phyloP scores from a whole-genome alignment of 2,888 invertebrate genomes.

The Clitarchus hookeri region DNA sequence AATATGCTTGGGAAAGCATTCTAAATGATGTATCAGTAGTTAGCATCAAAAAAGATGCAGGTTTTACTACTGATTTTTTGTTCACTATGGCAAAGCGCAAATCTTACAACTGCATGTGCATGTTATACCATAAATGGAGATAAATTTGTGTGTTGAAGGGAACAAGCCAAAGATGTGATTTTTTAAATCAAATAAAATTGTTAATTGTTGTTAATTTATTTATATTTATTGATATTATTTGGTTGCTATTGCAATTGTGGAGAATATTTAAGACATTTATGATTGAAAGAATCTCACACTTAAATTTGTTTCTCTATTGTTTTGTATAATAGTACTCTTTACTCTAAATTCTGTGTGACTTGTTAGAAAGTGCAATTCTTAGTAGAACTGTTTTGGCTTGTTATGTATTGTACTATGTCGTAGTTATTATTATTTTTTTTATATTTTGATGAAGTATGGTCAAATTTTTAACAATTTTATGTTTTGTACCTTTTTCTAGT shows the following conservation, averaged over 20 bases:
- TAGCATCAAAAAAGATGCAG: not conserved
- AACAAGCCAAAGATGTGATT: slow-evolving; percentile 84
- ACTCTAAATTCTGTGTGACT: not conserved
- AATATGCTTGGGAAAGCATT: not conserved
- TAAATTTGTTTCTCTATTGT: not conserved
- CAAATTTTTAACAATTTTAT: not conserved
- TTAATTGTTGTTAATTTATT: slow-evolving; percentile 34
- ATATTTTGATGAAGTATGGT: not conserved
- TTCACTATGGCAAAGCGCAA: not conserved
- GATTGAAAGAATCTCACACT: slow-evolving; percentile 7
- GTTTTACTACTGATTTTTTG: not conserved
- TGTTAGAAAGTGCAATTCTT: not conserved
- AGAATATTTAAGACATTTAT: not conserved
- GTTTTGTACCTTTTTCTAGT: not conserved
- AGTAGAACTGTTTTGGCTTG: not conserved
- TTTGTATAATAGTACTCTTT: not conserved
- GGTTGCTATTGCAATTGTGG: slow-evolving; percentile 29
- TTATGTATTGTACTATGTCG: not conserved
- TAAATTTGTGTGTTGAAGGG: slow-evolving; percentile 71
- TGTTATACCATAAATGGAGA: not conserved
- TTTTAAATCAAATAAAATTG: slow-evolving; percentile 43
- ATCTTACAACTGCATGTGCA: not conserved
- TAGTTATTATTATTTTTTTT: not conserved
- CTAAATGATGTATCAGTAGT: not conserved
- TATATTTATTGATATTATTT: slow-evolving; percentile 36